Evolutionary conservation across 2,797 vertebrate genomes (phyloP).

Genomic region (Chrosomus eos): DNA sequence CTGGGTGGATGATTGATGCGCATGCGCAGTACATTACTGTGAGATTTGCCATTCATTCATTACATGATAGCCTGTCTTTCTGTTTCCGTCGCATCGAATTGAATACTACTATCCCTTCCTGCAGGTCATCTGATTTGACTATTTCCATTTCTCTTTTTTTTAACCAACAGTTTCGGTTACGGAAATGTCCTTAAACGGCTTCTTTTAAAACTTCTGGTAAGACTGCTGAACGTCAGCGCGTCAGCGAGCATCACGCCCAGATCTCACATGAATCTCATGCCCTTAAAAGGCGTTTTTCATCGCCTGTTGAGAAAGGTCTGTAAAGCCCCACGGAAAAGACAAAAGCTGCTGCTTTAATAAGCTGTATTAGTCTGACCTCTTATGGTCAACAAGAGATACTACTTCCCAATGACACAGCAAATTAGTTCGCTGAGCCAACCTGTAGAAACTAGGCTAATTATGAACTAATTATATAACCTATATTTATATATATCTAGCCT

Average conservation of each 20-base stretch:
- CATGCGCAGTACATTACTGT: conserved; percentile 7
- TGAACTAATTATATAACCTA: neutral
- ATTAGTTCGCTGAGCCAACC: neutral
- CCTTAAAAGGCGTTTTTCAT: conserved; percentile 81
- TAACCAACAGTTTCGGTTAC: neutral
- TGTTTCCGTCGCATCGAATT: neutral
- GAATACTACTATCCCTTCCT: neutral
- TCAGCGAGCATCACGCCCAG: conserved; percentile 71
- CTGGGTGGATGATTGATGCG: conserved; percentile 24
- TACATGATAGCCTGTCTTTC: neutral
- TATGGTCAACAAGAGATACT: conserved; percentile 51
- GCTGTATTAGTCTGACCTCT: conserved; percentile 62
- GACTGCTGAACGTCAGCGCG: conserved; percentile 36
- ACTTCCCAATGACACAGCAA: neutral
- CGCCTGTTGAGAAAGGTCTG: conserved; percentile 55
- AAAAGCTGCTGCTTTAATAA: neutral
- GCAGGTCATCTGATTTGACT: conserved; percentile 17
- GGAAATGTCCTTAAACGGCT: conserved; percentile 33
- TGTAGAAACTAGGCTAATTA: neutral
- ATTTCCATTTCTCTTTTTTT: conserved; percentile 13
- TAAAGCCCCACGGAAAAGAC: conserved; percentile 13
- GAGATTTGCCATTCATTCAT: conserved; percentile 21
- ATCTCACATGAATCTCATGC: conserved; percentile 71
- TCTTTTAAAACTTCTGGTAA: conserved; percentile 27
- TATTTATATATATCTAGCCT: neutral